These are phyloP conservation scores for Aphaenogaster ashmeadi DNA, from an alignment of 1,140 invertebrate genomes.

Conservation along the genomic window DNA sequence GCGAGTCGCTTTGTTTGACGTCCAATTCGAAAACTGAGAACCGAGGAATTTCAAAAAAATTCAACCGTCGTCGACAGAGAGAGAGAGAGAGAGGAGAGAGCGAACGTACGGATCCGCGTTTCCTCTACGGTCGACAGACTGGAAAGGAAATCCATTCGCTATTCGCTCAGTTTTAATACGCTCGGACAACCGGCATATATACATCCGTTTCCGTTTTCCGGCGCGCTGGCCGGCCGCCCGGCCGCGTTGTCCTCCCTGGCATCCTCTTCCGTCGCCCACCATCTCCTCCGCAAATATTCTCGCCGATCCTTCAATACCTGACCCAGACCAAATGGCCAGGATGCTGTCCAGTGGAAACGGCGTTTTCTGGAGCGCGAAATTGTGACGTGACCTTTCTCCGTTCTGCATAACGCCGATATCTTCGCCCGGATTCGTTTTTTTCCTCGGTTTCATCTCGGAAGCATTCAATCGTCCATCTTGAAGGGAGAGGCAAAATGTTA, in stretches of 20 bases:
- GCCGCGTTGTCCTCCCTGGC: constrained; percentile 37
- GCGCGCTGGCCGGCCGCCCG: neutral
- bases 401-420: constrained; percentile 35
- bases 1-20: constrained; percentile 11
- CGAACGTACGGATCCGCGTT: constrained; percentile 22
- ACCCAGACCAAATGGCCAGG: constrained; percentile 11
- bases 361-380: constrained; percentile 70
- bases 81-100: neutral
- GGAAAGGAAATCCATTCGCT: constrained; percentile 56
- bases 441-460: constrained; percentile 24
- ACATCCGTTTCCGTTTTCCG: constrained; percentile 65
- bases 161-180: constrained; percentile 62
- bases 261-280: constrained; percentile 34
- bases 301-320: constrained; percentile 62
- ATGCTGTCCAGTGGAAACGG: constrained; percentile 49
- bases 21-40: constrained; percentile 33
- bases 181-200: constrained; percentile 60
- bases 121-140: constrained; percentile 46
- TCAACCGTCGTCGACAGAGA: neutral
- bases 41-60: constrained; percentile 45
- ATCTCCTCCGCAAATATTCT: constrained; percentile 66
- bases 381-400: constrained; percentile 44
- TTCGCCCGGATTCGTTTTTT: constrained; percentile 16
- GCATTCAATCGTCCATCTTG: constrained; percentile 15
- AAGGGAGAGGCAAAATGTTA: constrained; percentile 1